These are phyloP conservation scores for Mormyrus iriodes DNA, from an alignment of 2,113 vertebrate genomes.

Conservation along the genomic window DNA sequence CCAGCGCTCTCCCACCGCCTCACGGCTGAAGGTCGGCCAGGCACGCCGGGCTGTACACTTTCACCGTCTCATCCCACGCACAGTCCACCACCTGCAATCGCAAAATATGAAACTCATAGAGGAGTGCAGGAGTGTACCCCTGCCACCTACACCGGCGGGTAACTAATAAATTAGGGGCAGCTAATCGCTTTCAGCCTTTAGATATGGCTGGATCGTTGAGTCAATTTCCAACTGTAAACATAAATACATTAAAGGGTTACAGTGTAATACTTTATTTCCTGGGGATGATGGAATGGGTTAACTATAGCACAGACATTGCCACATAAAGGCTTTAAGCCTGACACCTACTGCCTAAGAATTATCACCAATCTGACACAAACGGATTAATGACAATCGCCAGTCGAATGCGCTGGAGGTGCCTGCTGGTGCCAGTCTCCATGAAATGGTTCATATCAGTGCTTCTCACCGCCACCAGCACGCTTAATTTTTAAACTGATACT, in stretches of 20 bases:
- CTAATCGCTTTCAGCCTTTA: no score
- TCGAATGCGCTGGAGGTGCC: background rate
- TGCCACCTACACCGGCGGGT: no score
- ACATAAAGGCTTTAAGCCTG: background rate
- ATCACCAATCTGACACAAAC: background rate
- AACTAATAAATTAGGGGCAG: background rate
- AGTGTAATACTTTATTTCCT: background rate
- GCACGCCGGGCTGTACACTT: slow-evolving; percentile 79
- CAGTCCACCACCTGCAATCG: slow-evolving; percentile 86
- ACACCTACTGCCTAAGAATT: background rate
- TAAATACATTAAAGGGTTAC: background rate
- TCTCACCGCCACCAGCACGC: background rate
- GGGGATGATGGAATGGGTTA: background rate
- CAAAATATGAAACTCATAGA: slow-evolving; percentile 10
- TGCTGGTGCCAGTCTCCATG: background rate
- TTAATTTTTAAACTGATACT: background rate
- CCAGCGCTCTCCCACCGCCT: background rate
- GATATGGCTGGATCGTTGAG: background rate
- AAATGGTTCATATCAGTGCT: background rate
- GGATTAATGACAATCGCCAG: background rate
- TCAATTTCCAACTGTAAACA: background rate
- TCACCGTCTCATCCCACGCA: slow-evolving; percentile 93
- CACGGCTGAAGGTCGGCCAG: slow-evolving; percentile 54
- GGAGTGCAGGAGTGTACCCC: background rate
- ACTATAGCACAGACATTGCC: background rate